Evolutionary conservation across 2,113 vertebrate species (phyloP).

Genomic region (Verasper variegatus): DNA sequence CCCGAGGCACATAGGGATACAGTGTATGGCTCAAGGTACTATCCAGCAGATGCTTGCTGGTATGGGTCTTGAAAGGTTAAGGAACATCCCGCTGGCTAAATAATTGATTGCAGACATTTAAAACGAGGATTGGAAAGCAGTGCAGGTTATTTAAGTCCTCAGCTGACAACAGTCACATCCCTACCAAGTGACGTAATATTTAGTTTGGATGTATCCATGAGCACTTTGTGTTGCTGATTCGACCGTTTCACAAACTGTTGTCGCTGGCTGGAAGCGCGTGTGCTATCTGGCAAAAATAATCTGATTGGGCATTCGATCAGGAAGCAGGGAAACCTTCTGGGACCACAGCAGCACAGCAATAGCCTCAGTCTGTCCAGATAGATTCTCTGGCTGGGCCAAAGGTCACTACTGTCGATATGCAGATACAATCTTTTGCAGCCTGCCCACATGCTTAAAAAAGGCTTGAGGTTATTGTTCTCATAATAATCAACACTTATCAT

Average conservation of each 20-base stretch:
- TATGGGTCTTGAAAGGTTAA: constrained; percentile 52
- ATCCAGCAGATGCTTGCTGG: constrained; percentile 33
- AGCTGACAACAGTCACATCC: neutral
- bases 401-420: constrained; percentile 13
- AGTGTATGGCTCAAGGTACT: constrained; percentile 33
- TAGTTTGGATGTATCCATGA: too few relatives aligned
- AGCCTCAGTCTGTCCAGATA: constrained; percentile 8
- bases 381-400: constrained; percentile 21
- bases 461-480: neutral
- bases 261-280: neutral
- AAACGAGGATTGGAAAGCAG: constrained; percentile 36
- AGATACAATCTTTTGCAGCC: too few relatives aligned
- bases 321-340: constrained; percentile 8
- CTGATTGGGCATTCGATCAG: constrained; percentile 28
- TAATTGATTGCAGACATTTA: constrained; percentile 40
- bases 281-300: constrained; percentile 12
- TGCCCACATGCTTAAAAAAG: too few relatives aligned
- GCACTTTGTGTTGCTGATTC: too few relatives aligned
- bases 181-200: too few relatives aligned
- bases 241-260: neutral
- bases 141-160: constrained; percentile 29
- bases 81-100: constrained; percentile 54
- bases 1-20: constrained; percentile 21
- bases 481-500: neutral
- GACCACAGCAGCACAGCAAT: neutral